Percentiles rank a stretch among this genome's conserved stretches.
These are phyloP conservation scores for Struthio camelus DNA, from an alignment of 2,113 vertebrate genomes.

Conservation along the genomic window DNA sequence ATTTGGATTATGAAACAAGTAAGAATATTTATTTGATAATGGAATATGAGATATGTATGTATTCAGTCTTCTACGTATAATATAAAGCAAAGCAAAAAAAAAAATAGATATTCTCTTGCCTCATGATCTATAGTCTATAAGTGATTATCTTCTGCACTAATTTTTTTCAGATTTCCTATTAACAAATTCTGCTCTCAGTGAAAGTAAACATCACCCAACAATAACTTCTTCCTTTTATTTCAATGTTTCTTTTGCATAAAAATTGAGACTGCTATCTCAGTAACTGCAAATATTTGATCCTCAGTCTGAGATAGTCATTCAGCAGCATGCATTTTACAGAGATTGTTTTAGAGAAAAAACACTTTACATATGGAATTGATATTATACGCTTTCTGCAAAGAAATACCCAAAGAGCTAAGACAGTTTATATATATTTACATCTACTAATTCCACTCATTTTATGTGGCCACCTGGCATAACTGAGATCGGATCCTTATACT, in stretches of 20 bases:
- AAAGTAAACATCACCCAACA: not conserved
- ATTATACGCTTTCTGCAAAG: not conserved
- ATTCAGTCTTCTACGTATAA: not conserved
- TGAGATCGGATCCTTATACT: not conserved
- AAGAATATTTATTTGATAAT: not conserved
- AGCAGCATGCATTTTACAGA: not conserved
- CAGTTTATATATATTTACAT: not conserved
- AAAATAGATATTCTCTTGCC: not conserved
- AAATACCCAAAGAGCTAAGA: not conserved
- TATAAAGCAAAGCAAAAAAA: not conserved
- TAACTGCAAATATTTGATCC: not conserved
- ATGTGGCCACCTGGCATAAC: not conserved
- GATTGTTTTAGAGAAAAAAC: not conserved
- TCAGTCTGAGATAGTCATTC: not conserved
- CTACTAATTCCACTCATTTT: not conserved
- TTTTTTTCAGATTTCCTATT: not conserved
- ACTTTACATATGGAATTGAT: not conserved
- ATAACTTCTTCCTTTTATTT: not conserved
- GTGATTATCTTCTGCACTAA: not conserved
- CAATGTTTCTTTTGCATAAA: not conserved
- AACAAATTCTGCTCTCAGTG: not conserved
- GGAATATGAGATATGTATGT: not conserved
- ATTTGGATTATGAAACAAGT: constrained; percentile 12
- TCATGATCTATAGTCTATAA: not conserved
- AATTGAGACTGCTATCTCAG: not conserved